These are phyloP conservation scores for Ptychochromis oligacanthus DNA, from an alignment of 2,113 vertebrate species.

Conservation along the genomic window DNA sequence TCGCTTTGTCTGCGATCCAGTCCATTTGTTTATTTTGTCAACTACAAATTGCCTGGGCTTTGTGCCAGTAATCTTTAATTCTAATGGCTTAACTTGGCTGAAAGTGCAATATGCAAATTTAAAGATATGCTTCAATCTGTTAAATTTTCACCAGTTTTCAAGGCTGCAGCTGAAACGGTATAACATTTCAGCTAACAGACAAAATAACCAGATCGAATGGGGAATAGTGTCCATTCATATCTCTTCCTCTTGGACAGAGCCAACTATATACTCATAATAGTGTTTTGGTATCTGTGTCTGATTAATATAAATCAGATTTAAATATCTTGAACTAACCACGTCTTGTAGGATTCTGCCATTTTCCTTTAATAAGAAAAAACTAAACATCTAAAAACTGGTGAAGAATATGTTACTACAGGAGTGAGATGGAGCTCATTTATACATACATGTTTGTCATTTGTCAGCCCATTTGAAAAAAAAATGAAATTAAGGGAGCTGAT, in stretches of 20 bases:
- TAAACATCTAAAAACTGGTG: neutral
- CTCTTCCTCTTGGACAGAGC: neutral
- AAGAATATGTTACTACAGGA: neutral
- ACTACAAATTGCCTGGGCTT: slow-evolving; percentile 13
- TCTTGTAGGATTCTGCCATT: neutral
- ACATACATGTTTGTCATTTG: slow-evolving; percentile 12
- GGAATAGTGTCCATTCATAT: neutral
- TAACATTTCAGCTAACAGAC: neutral
- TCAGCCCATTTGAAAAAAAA: slow-evolving; percentile 14
- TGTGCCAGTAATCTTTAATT: slow-evolving; percentile 37
- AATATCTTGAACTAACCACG: neutral
- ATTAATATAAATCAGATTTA: slow-evolving; percentile 15
- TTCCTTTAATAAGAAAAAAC: neutral
- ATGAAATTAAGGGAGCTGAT: neutral
- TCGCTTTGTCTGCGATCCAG: neutral
- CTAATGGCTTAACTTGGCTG: slow-evolving; percentile 20
- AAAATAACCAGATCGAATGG: neutral
- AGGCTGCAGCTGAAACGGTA: neutral
- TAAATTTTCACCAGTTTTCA: neutral
- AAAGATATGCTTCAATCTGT: slow-evolving; percentile 1
- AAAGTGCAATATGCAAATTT: slow-evolving; percentile 10
- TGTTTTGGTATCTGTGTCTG: neutral
- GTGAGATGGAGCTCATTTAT: slow-evolving; percentile 19
- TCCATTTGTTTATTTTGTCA: slow-evolving; percentile 15
- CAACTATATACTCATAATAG: neutral